These are phyloP conservation scores for Pollenia amentaria DNA, from an alignment of 2,888 invertebrate species.

Conservation along the genomic window DNA sequence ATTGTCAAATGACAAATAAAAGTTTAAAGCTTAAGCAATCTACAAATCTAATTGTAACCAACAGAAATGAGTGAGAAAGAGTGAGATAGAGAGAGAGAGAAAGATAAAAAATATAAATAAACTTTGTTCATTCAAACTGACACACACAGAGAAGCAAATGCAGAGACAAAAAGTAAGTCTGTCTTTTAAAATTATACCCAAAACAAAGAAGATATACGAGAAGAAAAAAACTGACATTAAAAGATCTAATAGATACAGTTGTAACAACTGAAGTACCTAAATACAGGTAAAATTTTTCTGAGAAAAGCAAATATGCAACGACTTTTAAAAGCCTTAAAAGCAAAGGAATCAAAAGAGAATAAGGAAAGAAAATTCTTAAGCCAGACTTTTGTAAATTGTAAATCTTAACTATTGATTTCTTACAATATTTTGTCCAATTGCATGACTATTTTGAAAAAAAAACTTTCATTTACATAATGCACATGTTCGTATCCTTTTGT, in stretches of 20 bases:
- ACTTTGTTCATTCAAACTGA: conserved; percentile 39
- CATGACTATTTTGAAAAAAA: too few species aligned
- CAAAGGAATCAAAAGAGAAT: not conserved
- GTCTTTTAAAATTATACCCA: conserved; percentile 49
- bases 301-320: conserved; percentile 11
- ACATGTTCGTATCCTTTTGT: not conserved
- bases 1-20: conserved; percentile 73
- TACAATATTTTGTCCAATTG: too few species aligned
- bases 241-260: conserved; percentile 63
- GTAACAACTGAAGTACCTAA: conserved; percentile 20
- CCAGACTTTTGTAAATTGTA: too few species aligned
- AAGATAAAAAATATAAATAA: conserved; percentile 13
- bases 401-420: too few species aligned
- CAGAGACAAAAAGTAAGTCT: conserved; percentile 6
- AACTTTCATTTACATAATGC: too few species aligned
- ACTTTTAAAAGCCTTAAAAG: conserved; percentile 5
- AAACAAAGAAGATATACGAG: conserved; percentile 30
- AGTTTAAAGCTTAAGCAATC: conserved; percentile 74
- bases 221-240: conserved; percentile 57
- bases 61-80: conserved; percentile 7
- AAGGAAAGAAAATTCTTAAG: not conserved
- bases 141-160: not conserved
- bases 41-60: conserved; percentile 73
- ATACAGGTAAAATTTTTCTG: conserved; percentile 37
- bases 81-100: too few species aligned